phyloP scores from a whole-genome alignment of 2,113 vertebrate genomes.

The Centropus unirufus region DNA sequence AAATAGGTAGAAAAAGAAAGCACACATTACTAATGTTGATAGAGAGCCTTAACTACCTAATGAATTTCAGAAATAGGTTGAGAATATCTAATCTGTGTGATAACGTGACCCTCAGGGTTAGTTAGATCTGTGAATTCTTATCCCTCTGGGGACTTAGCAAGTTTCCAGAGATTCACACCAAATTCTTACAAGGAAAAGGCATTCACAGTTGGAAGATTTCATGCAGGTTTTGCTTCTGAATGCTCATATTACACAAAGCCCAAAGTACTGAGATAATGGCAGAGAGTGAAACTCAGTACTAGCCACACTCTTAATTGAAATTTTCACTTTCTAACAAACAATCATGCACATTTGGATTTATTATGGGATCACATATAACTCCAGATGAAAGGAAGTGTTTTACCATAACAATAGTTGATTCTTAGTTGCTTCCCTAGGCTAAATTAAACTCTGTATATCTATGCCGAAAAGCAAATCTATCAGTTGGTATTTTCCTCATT shows the following conservation, averaged over 20 bases:
- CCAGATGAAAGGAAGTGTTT: conserved; percentile 33
- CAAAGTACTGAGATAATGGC: not conserved
- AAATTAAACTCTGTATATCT: conserved; percentile 6
- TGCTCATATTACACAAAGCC: not conserved
- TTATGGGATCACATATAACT: conserved; percentile 16
- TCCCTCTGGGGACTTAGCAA: conserved; percentile 18
- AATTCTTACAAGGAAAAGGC: conserved; percentile 10
- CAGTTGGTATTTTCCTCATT: conserved; percentile 31
- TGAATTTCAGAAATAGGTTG: conserved; percentile 67
- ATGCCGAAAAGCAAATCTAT: conserved; percentile 9
- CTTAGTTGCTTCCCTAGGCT: conserved; percentile 14
- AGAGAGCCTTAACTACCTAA: conserved; percentile 65
- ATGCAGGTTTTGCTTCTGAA: conserved; percentile 31
- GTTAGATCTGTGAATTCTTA: conserved; percentile 64
- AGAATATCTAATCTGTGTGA: conserved; percentile 66
- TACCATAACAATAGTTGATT: conserved; percentile 23
- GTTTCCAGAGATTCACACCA: conserved; percentile 44
- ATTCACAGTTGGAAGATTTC: conserved; percentile 22
- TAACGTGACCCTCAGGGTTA: conserved; percentile 65
- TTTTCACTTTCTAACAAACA: conserved; percentile 23
- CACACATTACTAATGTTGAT: conserved; percentile 66
- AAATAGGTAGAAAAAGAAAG: conserved; percentile 60
- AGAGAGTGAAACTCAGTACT: not conserved
- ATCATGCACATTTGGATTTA: conserved; percentile 2
- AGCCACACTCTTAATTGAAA: conserved; percentile 15